phyloP scores from a whole-genome alignment of 2,113 vertebrate species.

The Nothoprocta perdicaria region DNA sequence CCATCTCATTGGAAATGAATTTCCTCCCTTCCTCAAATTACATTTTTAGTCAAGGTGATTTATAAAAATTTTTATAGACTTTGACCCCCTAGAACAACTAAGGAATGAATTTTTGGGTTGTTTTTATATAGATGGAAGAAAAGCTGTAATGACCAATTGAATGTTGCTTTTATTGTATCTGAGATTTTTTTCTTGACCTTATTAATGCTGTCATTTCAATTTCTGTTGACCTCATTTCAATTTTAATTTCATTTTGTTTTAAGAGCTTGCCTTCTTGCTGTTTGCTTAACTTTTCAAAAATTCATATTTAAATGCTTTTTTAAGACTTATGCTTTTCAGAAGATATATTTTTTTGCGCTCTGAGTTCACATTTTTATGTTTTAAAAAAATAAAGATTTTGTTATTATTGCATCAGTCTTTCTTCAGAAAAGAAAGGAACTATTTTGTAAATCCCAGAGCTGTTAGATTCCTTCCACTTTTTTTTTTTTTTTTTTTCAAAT shows the following conservation, averaged over 20 bases:
- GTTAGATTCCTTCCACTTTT: neutral
- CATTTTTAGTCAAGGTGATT: neutral
- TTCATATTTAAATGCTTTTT: neutral
- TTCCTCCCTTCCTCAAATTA: neutral
- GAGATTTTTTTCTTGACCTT: neutral
- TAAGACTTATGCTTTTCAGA: neutral
- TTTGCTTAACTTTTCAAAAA: neutral
- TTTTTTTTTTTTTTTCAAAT: neutral
- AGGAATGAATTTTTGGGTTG: neutral
- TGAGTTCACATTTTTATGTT: neutral
- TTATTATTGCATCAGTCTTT: neutral
- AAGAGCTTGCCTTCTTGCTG: neutral
- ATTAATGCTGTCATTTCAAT: neutral
- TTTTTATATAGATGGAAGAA: neutral
- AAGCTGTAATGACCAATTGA: neutral
- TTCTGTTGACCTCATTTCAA: neutral
- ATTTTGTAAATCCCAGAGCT: neutral
- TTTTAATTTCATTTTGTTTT: neutral
- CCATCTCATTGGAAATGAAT: neutral
- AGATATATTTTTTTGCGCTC: neutral
- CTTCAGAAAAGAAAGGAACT: neutral
- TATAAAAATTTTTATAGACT: neutral
- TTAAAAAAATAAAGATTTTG: neutral
- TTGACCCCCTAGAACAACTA: neutral
- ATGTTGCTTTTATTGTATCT: neutral